These are phyloP conservation scores for Sphaerophoria rueppellii DNA, from an alignment of 2,888 invertebrate species.

Conservation along the genomic window DNA sequence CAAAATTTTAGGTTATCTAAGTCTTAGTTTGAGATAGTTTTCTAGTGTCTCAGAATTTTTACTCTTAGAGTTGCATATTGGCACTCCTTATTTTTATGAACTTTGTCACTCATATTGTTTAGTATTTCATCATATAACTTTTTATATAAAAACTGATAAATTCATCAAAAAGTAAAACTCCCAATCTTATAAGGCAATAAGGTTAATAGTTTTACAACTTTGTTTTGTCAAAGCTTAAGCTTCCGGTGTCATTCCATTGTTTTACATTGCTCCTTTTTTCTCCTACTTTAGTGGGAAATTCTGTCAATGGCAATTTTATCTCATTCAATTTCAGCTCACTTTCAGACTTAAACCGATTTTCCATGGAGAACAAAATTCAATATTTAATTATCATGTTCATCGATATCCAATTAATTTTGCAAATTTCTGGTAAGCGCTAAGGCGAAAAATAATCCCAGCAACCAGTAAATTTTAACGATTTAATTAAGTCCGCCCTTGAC, in stretches of 20 bases:
- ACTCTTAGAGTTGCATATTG: too few relatives aligned
- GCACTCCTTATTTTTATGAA: too few relatives aligned
- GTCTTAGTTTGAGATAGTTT: too few relatives aligned
- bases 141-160: too few relatives aligned
- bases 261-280: not conserved
- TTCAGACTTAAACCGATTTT: conserved; percentile 15
- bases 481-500: conserved; percentile 21
- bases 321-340: conserved; percentile 19
- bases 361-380: conserved; percentile 21
- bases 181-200: too few relatives aligned
- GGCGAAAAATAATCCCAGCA: conserved; percentile 22
- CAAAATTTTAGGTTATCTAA: too few relatives aligned
- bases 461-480: conserved; percentile 29
- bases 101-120: too few relatives aligned
- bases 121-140: too few relatives aligned
- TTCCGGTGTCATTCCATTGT: not conserved
- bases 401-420: conserved; percentile 50
- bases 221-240: not conserved
- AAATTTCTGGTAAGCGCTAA: conserved; percentile 32
- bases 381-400: conserved; percentile 45
- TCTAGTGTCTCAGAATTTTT: too few relatives aligned
- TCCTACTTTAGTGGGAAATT: not conserved
- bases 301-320: not conserved
- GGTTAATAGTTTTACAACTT: conserved; percentile 1
- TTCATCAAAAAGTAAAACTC: too few relatives aligned